Conservation (phyloP, 2,888 invertebrate genomes). For the Yponomeuta cagnagella region DNA sequence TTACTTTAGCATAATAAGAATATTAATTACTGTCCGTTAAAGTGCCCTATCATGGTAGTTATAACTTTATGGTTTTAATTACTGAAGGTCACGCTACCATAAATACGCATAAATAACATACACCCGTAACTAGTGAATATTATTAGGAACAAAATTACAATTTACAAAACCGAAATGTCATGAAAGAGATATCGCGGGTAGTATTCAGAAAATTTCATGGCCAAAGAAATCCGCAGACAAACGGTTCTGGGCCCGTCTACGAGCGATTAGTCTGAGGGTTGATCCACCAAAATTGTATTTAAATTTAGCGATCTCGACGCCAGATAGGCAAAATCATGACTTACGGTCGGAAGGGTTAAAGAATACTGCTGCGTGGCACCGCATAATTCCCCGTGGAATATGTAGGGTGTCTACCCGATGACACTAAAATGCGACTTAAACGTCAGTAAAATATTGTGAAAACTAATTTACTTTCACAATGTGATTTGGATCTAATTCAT, state of each 20-base stretch:
- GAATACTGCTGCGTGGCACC: constrained; percentile 65
- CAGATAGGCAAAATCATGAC: constrained; percentile 72
- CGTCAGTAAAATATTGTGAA: neutral
- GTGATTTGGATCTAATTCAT: neutral
- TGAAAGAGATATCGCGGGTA: neutral
- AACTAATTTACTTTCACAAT: neutral
- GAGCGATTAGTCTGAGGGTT: constrained; percentile 44
- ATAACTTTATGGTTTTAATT: constrained; percentile 13
- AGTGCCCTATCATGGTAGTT: constrained; percentile 7
- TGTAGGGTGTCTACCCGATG: constrained; percentile 31
- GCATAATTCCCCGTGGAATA: constrained; percentile 54
- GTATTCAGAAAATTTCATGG: neutral
- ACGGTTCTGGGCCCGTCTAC: constrained; percentile 22
- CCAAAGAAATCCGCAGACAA: constrained; percentile 7
- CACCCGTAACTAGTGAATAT: neutral
- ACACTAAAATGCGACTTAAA: neutral
- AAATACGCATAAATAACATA: neutral
- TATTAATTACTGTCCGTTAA: constrained; percentile 6
- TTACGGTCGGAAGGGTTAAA: constrained; percentile 65
- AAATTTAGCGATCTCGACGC: constrained; percentile 63
- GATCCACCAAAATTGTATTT: constrained; percentile 64
- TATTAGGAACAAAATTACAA: neutral
- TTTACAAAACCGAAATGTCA: neutral
- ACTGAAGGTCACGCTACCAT: constrained; percentile 12
- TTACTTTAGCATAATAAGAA: neutral